These are phyloP conservation scores for Plagiodera versicolora DNA, from an alignment of 2,888 invertebrate species.

Conservation along the genomic window DNA sequence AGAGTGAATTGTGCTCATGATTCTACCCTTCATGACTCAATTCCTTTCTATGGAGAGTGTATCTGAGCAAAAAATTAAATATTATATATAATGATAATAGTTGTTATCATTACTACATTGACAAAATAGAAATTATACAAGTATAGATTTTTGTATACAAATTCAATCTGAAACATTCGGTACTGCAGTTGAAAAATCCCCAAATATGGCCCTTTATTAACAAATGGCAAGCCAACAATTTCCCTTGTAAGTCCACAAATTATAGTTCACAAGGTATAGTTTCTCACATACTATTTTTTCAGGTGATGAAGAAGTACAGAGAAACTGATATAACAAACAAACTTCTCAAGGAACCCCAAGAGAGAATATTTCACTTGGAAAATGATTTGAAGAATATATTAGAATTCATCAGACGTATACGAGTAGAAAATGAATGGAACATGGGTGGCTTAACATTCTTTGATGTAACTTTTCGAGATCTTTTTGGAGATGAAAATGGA, in stretches of 20 bases:
- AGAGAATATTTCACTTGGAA: conserved; percentile 47
- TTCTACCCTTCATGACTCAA: no score
- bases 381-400: conserved; percentile 54
- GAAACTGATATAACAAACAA: conserved; percentile 44
- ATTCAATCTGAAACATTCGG: neutral
- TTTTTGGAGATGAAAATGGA: conserved; percentile 40
- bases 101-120: no score
- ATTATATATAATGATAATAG: no score
- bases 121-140: no score
- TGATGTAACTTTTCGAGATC: conserved; percentile 51
- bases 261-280: neutral
- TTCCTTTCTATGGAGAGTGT: no score
- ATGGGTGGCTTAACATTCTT: conserved; percentile 53
- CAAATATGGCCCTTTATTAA: neutral
- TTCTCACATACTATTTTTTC: conserved; percentile 3
- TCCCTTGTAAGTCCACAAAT: conserved; percentile 15
- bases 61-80: no score
- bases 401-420: conserved; percentile 55
- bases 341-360: conserved; percentile 46
- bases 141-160: no score
- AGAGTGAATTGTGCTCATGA: no score
- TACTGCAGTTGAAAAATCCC: neutral
- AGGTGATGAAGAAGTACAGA: conserved; percentile 52
- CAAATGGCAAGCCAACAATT: neutral
- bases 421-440: conserved; percentile 52